Conservation (phyloP, 2,888 invertebrate genomes). For the Panzeria rudis region DNA sequence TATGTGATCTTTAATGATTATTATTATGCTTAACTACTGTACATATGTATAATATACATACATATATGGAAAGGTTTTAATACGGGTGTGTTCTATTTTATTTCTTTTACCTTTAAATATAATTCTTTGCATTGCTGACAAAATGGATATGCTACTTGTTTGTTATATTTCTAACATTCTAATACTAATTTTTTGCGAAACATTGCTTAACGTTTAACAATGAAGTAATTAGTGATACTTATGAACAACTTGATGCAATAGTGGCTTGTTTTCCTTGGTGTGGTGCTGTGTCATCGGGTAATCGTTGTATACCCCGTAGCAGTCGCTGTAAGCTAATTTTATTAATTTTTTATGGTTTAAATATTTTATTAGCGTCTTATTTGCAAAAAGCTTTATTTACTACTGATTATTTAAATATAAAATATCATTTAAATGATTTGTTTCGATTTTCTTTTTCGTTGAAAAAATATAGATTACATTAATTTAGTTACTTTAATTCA, state of each 20-base stretch:
- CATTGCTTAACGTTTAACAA: conserved; percentile 32
- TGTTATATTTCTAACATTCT: conserved; percentile 37
- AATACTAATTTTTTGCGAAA: conserved; percentile 50
- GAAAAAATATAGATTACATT: neutral
- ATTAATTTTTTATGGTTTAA: conserved; percentile 17
- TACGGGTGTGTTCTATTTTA: conserved; percentile 62
- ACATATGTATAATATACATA: neutral
- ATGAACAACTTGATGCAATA: conserved; percentile 90
- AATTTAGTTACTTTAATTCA: conserved; percentile 3
- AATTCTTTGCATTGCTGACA: conserved; percentile 49
- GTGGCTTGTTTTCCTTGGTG: conserved; percentile 92
- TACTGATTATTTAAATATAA: conserved; percentile 2
- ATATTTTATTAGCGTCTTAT: neutral
- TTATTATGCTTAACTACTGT: conserved; percentile 53
- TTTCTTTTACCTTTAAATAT: conserved; percentile 42
- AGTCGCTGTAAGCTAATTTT: conserved; percentile 86
- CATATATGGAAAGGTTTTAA: conserved; percentile 54
- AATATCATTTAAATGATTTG: neutral
- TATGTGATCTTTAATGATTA: conserved; percentile 83
- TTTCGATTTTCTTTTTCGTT: neutral
- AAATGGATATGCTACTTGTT: conserved; percentile 57
- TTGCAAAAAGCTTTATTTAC: neutral
- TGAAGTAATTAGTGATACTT: conserved; percentile 86
- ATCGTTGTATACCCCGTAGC: conserved; percentile 86
- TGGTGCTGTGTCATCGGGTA: conserved; percentile 85